Percentiles rank a stretch among this genome's conserved stretches.
phyloP scores from a whole-genome alignment of 2,888 invertebrate genomes.

The Drosophila emarginata region DNA sequence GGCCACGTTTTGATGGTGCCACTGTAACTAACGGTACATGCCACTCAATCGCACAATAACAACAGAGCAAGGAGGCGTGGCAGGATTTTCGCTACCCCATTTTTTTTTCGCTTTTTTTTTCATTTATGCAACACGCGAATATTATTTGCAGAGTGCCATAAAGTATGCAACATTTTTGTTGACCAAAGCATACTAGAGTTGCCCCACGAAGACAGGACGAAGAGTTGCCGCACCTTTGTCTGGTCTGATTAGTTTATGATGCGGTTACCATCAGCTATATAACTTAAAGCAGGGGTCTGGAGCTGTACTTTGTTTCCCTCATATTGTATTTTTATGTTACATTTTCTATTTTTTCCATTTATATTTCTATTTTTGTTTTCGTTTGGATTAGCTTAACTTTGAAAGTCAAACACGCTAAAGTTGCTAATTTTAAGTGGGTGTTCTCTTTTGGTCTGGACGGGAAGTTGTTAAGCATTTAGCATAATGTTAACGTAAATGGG shows the following conservation, averaged over 20 bases:
- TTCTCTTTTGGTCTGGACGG: conserved; percentile 24
- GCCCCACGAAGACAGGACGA: neutral
- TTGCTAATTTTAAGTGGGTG: conserved; percentile 35
- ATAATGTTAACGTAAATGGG: conserved; percentile 29
- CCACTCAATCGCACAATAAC: conserved; percentile 67
- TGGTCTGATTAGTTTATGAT: conserved; percentile 68
- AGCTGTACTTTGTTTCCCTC: neutral
- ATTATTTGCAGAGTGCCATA: conserved; percentile 64
- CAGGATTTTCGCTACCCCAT: conserved; percentile 1
- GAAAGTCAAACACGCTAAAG: neutral
- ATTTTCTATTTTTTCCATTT: conserved; percentile 34
- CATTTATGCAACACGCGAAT: conserved; percentile 67
- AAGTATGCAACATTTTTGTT: conserved; percentile 73
- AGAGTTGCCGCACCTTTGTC: conserved; percentile 53
- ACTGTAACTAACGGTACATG: conserved; percentile 72
- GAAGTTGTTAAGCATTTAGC: conserved; percentile 48
- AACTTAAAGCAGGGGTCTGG: neutral
- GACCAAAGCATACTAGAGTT: conserved; percentile 28
- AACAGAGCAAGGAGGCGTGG: conserved; percentile 4
- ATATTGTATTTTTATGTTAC: conserved; percentile 9
- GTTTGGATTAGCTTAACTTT: neutral
- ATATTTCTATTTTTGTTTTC: conserved; percentile 24
- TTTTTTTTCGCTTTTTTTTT: conserved; percentile 9
- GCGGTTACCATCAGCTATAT: conserved; percentile 33
- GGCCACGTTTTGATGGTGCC: conserved; percentile 31